Percentiles rank a stretch among this genome's conserved stretches.
phyloP scores from a whole-genome alignment of 2,888 invertebrate genomes.

The Bombylius discolor region DNA sequence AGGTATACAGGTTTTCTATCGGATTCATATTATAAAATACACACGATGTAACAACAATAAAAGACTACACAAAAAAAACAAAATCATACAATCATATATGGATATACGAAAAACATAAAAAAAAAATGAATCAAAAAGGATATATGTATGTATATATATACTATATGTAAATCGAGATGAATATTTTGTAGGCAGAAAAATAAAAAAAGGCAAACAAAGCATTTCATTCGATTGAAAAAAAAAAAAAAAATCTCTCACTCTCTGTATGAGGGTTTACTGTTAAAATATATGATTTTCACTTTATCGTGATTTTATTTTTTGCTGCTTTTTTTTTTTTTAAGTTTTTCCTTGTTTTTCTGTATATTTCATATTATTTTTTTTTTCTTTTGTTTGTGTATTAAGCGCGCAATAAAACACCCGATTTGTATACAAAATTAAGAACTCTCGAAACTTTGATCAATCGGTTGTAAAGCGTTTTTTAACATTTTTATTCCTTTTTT shows the following conservation, averaged over 20 bases:
- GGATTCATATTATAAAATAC: too few relatives aligned
- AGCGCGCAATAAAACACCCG: slow-evolving; percentile 12
- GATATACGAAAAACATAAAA: too few relatives aligned
- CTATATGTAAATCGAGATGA: too few relatives aligned
- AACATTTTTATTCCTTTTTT: neutral
- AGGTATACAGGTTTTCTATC: too few relatives aligned
- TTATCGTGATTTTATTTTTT: neutral
- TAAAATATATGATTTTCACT: neutral
- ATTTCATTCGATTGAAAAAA: slow-evolving; percentile 8
- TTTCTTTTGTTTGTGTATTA: neutral
- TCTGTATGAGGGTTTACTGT: neutral
- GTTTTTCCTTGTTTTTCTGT: neutral
- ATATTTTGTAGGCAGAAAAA: neutral
- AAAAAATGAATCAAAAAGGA: too few relatives aligned
- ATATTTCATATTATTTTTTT: neutral
- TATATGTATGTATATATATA: too few relatives aligned
- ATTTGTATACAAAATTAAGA: slow-evolving; percentile 14
- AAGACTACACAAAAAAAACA: too few relatives aligned
- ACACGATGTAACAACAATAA: too few relatives aligned
- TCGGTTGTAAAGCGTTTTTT: neutral
- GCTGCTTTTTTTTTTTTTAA: neutral
- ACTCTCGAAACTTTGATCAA: slow-evolving; percentile 9
- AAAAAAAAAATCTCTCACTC: neutral
- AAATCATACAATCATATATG: too few relatives aligned
- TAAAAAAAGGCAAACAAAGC: slow-evolving; percentile 13